These are phyloP conservation scores for Drosophila ficusphila DNA, from an alignment of 1,140 invertebrate species.

Conservation along the genomic window DNA sequence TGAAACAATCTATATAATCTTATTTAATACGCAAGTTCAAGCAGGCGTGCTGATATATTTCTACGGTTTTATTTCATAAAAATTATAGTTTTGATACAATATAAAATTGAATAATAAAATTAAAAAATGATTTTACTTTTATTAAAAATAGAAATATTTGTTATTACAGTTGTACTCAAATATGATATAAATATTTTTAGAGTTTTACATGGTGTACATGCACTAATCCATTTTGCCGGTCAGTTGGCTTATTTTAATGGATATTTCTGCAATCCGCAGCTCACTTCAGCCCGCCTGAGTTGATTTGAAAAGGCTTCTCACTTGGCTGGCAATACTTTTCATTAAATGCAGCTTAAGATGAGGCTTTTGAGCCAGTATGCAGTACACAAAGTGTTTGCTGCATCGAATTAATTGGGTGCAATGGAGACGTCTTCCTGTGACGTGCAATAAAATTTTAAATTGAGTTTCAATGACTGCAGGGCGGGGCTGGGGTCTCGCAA, in stretches of 20 bases:
- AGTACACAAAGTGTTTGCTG: background rate
- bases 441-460: slow-evolving; percentile 28
- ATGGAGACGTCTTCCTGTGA: slow-evolving; percentile 15
- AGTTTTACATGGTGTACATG: background rate
- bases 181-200: too few relatives aligned
- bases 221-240: background rate
- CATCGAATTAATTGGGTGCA: slow-evolving; percentile 38
- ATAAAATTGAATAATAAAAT: too few relatives aligned
- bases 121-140: too few relatives aligned
- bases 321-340: slow-evolving; percentile 24
- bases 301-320: slow-evolving; percentile 22
- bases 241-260: slow-evolving; percentile 7
- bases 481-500: background rate
- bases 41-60: too few relatives aligned
- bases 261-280: slow-evolving; percentile 3
- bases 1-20: too few relatives aligned
- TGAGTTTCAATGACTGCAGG: slow-evolving; percentile 35
- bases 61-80: too few relatives aligned
- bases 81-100: too few relatives aligned
- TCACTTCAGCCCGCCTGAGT: slow-evolving; percentile 7
- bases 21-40: too few relatives aligned
- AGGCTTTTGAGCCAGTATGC: background rate
- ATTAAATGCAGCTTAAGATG: slow-evolving; percentile 13
- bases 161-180: too few relatives aligned
- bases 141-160: too few relatives aligned